Percentiles rank a stretch among this genome's conserved stretches.
phyloP scores from a whole-genome alignment of 2,113 vertebrate genomes.

The Tauraco erythrolophus region DNA sequence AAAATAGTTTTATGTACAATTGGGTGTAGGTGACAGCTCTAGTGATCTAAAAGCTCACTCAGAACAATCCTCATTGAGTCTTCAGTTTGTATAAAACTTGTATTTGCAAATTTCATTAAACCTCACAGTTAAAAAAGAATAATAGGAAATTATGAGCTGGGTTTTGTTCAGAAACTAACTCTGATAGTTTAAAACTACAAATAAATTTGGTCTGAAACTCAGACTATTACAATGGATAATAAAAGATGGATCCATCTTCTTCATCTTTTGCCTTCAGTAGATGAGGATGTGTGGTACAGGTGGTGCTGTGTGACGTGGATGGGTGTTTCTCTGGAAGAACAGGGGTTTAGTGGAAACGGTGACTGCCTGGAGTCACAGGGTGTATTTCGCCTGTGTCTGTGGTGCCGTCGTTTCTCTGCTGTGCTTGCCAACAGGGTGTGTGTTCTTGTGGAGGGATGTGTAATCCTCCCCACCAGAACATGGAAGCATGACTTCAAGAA shows the following conservation, averaged over 20 bases:
- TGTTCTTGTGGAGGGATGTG: conserved; percentile 43
- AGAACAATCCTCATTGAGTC: neutral
- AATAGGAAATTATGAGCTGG: neutral
- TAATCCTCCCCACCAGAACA: conserved; percentile 59
- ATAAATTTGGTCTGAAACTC: neutral
- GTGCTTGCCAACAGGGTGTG: conserved; percentile 61
- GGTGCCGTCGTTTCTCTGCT: neutral
- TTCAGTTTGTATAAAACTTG: neutral
- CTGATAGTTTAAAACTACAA: neutral
- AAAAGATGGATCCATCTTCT: neutral
- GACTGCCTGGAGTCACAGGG: neutral
- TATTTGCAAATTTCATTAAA: neutral
- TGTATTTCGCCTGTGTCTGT: neutral
- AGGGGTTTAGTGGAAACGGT: neutral
- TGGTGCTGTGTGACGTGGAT: neutral
- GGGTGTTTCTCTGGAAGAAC: neutral
- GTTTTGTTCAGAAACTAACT: neutral
- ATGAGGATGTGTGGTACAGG: neutral
- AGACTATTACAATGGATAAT: rapidly evolving
- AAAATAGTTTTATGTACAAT: neutral
- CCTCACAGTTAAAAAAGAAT: neutral
- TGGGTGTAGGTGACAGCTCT: neutral
- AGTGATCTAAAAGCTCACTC: neutral
- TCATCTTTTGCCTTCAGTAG: neutral
- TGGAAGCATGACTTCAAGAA: conserved; percentile 38